Base-by-base conservation (phyloP, 2,797 vertebrate genomes). In the Semaprochilodus insignis region DNA sequence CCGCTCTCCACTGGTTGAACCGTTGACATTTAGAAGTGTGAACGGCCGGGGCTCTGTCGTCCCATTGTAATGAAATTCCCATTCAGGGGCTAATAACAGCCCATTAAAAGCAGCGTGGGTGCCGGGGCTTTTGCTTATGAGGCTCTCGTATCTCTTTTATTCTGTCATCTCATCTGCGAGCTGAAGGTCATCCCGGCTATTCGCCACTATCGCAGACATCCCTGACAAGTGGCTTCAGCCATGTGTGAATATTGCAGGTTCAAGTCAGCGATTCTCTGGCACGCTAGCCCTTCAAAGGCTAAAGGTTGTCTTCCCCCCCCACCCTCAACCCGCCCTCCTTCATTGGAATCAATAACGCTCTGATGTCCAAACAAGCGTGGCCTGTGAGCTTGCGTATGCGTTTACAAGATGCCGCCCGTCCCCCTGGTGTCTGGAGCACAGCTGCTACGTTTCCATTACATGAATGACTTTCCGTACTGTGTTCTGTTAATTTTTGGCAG, bases 11-110 rank as follows among this genome's bases (percentile, higher is more conserved):
- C 75, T 34, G 57, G 87, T 84, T 86, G 82, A 90, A 90, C 90
- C 84, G 86, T 51, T 93, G 93, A 92, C 92, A 93, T 94, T 94
- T 92, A 91, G 91, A 91, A 91, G 91, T 89, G 86, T 90, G 84
- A 59, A 84, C 52, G 84, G 89, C 90, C 89, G 83, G 86, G 75
- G 85, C 87, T 87, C 87, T 84, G 89, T 89, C 83, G 63, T 87
- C 86, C 79, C 89, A 77, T 86, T 83, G 82, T 90, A 91, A 91
- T 91, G 86, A 91, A 83, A 91, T 88, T 84, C 90, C 88, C 89
- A 86, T 92, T 88, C 48, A n/a, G 90, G 88, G 83, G 88, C 91
- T 93, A 93, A 93, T 91, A 89, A 87, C 88, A 89, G 83, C 87
- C 90, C 89, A 88, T 89, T 90, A 88, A 91, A 91, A 85, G 85